Percentiles rank a stretch among this genome's conserved stretches.
These are phyloP conservation scores for Chironomus striatipennis DNA, from an alignment of 1,140 invertebrate species.

Conservation along the genomic window DNA sequence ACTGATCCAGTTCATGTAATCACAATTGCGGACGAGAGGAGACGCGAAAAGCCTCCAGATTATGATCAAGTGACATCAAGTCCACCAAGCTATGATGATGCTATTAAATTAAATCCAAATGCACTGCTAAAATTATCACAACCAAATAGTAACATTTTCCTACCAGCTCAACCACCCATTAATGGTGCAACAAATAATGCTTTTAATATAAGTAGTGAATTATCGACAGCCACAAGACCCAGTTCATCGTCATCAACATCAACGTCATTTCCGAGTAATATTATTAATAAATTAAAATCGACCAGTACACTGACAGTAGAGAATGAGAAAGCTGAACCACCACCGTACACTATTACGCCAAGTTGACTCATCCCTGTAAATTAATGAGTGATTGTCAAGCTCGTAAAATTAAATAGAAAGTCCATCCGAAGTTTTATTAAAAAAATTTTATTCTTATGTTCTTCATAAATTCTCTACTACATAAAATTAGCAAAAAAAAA, in stretches of 20 bases:
- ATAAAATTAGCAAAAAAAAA: no score
- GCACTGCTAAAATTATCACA: conserved; percentile 34
- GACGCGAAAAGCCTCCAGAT: conserved; percentile 55
- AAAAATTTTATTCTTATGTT: no score
- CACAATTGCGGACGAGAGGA: conserved; percentile 44
- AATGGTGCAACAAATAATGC: conserved; percentile 16
- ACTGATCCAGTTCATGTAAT: conserved; percentile 58
- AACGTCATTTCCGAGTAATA: neutral
- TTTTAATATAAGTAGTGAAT: conserved; percentile 16
- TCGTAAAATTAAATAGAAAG: neutral
- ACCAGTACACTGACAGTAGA: neutral
- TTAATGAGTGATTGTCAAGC: neutral
- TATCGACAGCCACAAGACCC: neutral
- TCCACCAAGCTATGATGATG: conserved; percentile 63
- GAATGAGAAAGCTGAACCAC: neutral
- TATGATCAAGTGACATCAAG: conserved; percentile 59
- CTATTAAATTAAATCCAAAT: conserved; percentile 58
- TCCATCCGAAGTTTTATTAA: no score
- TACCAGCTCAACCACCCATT: neutral
- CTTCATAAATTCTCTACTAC: no score
- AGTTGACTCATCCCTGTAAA: conserved; percentile 11
- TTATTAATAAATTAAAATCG: neutral
- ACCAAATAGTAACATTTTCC: neutral
- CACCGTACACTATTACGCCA: neutral
- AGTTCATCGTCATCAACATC: conserved; percentile 9